Conservation (phyloP, 2,888 invertebrate species). For the Sminthurinus aureus region DNA sequence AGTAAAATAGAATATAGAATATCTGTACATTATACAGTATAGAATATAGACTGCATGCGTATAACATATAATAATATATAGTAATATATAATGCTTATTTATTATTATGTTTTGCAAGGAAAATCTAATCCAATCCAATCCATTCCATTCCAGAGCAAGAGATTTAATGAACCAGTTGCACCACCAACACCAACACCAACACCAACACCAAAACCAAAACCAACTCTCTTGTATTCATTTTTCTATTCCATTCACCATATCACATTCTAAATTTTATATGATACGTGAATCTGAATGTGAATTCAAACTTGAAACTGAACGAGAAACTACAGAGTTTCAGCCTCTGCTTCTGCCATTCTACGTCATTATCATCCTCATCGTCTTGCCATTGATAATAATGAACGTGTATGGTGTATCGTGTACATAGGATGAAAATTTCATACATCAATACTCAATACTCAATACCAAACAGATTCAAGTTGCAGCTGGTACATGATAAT, state of each 20-base stretch:
- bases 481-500: background rate
- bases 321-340: too few relatives aligned
- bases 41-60: background rate
- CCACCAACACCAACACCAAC: background rate
- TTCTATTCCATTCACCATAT: background rate
- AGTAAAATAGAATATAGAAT: background rate
- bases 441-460: too few relatives aligned
- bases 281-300: too few relatives aligned
- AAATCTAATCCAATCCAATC: background rate
- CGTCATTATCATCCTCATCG: too few relatives aligned
- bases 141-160: background rate
- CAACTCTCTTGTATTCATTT: background rate
- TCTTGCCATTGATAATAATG: too few relatives aligned
- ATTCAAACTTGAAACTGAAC: too few relatives aligned
- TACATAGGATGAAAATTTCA: too few relatives aligned
- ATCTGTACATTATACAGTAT: too few relatives aligned
- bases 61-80: background rate
- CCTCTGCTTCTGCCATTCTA: too few relatives aligned
- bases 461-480: too few relatives aligned
- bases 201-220: background rate
- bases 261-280: background rate
- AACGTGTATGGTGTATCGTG: too few relatives aligned
- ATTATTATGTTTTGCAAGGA: slow-evolving; percentile 5
- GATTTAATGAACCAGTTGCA: slow-evolving; percentile 17
- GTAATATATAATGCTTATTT: background rate